phyloP scores from a whole-genome alignment of 1,140 invertebrate species.

The Popillia japonica region DNA sequence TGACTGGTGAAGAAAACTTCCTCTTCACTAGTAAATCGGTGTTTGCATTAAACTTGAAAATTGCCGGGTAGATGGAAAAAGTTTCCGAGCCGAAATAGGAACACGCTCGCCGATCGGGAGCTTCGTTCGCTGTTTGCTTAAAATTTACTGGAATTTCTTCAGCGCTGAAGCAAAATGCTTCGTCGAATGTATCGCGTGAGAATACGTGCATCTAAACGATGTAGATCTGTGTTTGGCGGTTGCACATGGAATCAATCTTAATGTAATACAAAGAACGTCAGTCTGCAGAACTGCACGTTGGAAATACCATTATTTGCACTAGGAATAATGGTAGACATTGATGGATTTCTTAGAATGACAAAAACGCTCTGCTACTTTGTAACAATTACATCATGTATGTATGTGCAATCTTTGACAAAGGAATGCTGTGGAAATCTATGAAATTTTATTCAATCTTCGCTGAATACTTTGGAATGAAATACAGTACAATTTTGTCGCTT shows the following conservation, averaged over 20 bases:
- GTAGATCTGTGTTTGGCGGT: background rate
- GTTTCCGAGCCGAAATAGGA: background rate
- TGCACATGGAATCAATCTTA: background rate
- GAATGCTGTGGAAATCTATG: no score
- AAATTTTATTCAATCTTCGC: no score
- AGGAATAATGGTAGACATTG: no score
- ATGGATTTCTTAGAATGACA: no score
- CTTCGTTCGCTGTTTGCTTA: background rate
- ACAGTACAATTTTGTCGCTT: no score
- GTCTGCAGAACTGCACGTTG: background rate
- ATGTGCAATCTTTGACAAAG: no score
- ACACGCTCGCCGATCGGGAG: background rate
- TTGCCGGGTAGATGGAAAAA: conserved; percentile 4
- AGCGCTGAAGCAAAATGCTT: background rate
- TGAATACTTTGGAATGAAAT: no score
- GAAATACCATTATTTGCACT: background rate
- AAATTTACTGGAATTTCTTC: background rate
- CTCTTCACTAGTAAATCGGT: background rate
- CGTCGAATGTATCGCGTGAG: background rate
- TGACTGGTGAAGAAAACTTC: background rate
- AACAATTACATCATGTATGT: no score
- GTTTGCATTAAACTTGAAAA: conserved; percentile 24
- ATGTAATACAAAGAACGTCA: background rate
- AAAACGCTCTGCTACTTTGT: no score
- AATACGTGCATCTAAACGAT: background rate